Percentiles rank a stretch among this genome's conserved stretches.
Evolutionary conservation across 1,140 invertebrate genomes (phyloP).

Genomic region (Steinernema feltiae): DNA sequence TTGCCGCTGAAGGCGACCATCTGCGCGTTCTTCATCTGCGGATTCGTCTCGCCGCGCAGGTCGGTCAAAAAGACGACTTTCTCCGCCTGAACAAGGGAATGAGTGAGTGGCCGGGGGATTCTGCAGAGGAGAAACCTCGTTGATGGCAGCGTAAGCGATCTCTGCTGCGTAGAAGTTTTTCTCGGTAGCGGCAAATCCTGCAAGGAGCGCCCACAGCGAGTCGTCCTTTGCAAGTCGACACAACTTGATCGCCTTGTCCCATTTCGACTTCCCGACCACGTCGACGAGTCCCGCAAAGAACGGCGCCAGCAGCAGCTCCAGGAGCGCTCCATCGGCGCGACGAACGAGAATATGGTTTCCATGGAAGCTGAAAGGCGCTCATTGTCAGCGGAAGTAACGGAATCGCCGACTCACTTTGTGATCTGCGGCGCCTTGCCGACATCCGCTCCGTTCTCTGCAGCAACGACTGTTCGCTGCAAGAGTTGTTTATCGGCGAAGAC

Average conservation of each 20-base stretch:
- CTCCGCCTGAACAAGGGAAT: conserved; percentile 67
- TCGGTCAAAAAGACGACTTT: conserved; percentile 83
- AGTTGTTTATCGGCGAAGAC: conserved; percentile 72
- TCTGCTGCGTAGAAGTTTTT: conserved; percentile 77
- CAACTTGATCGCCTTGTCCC: conserved; percentile 72
- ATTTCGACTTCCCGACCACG: conserved; percentile 66
- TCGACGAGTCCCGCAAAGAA: conserved; percentile 67
- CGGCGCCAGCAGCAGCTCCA: conserved; percentile 66
- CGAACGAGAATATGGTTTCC: conserved; percentile 72
- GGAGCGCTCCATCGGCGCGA: conserved; percentile 68
- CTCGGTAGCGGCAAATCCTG: conserved; percentile 73
- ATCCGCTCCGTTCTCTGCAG: conserved; percentile 57
- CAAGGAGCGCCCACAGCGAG: conserved; percentile 79
- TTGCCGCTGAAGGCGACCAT: conserved; percentile 74
- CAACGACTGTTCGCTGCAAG: conserved; percentile 65
- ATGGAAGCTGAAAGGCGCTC: conserved; percentile 66
- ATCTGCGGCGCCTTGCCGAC: conserved; percentile 49
- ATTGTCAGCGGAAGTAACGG: not conserved
- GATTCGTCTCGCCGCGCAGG: conserved; percentile 67
- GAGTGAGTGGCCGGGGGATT: not conserved
- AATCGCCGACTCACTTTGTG: conserved; percentile 28
- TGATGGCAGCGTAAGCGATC: conserved; percentile 84
- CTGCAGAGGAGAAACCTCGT: conserved; percentile 62
- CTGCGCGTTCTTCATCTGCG: conserved; percentile 70
- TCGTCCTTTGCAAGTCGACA: conserved; percentile 75